A percentile compares a stretch with the other conserved stretches of the same genome.
Conservation (phyloP, 2,888 invertebrate species). For the Tanytarsus gracilentus region DNA sequence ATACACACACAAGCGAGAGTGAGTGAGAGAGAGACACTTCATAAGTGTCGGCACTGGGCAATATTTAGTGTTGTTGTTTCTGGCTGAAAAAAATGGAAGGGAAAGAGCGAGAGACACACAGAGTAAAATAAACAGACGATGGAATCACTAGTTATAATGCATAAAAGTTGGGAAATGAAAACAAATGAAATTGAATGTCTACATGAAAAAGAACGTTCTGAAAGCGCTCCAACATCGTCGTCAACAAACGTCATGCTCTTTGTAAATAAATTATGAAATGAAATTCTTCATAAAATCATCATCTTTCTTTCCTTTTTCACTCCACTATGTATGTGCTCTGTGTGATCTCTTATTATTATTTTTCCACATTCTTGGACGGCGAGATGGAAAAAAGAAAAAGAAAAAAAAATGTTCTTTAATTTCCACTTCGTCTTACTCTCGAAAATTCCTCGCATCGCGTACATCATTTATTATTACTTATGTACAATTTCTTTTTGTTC, state of each 20-base stretch:
- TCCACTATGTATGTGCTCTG: too few relatives aligned
- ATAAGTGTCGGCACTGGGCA: constrained; percentile 8
- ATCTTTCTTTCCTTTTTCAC: too few relatives aligned
- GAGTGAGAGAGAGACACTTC: neutral
- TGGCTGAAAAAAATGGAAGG: neutral
- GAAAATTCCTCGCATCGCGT: too few relatives aligned
- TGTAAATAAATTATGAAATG: too few relatives aligned
- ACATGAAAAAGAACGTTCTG: neutral
- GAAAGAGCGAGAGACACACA: constrained; percentile 12
- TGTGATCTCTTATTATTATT: too few relatives aligned
- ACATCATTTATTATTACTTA: too few relatives aligned
- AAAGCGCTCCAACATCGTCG: neutral
- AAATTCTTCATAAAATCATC: too few relatives aligned
- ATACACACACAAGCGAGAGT: neutral
- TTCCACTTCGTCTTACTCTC: too few relatives aligned
- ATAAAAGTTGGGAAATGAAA: constrained; percentile 7
- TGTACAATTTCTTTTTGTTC: too few relatives aligned
- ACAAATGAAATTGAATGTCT: neutral
- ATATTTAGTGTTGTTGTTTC: neutral
- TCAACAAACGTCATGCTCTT: neutral
- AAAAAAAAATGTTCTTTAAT: too few relatives aligned
- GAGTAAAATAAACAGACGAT: constrained; percentile 17
- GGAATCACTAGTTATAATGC: constrained; percentile 3
- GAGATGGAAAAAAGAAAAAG: too few relatives aligned
- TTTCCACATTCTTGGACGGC: too few relatives aligned